Base-by-base conservation (phyloP, 2,797 vertebrate genomes). In the Luscinia megarhynchos region DNA sequence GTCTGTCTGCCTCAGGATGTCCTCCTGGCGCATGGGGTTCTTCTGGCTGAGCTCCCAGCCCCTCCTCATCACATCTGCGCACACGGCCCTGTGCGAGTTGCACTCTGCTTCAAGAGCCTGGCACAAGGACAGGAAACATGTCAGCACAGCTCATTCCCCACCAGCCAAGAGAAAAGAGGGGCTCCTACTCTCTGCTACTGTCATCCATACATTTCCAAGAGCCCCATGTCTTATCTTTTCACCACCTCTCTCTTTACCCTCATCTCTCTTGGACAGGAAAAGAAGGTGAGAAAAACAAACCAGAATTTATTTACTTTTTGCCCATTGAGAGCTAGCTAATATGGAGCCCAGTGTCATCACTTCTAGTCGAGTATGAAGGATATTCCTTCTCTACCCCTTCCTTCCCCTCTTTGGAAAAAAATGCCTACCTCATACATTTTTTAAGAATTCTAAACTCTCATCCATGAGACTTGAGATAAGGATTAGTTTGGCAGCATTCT, bases 21-120 rank as follows among this genome's bases (percentile, higher is more conserved):
- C 97, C 0, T 63, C 93, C 76, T 97, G 97, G 43, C 3, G 91
- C 0, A 3, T 55, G 11, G 95, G 96, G 69, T 97, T 97, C 50
- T 93, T 97, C 45, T 97, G 96, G 84, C 98, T 96, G 72, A 99
- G 96, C 15, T 98, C 97, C 87, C 95, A 97, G 22, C 98, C 98
- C 40, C 97, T 98, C 67, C 76, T 94, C 93, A 98, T 51, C n/a
- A 99, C 97, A 3, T 98, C 97, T 36, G 91, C 68, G 68, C 98
- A 98, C 75, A 98, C 26, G 3, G 96, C 84, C 95, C 98, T 98
- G 89, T 98, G 98, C 59, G 98, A 98, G 92, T 97, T 98, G 68
- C 99, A 97, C 92, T 99, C 98, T 0, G 93, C 97, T 96, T 99
- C 99, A 38, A 99, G 94, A 61, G 85, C 97, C 99, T 99, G 46